Base-by-base conservation (phyloP, 1,140 invertebrate genomes). In the Lordiphosa clarofinis region DNA sequence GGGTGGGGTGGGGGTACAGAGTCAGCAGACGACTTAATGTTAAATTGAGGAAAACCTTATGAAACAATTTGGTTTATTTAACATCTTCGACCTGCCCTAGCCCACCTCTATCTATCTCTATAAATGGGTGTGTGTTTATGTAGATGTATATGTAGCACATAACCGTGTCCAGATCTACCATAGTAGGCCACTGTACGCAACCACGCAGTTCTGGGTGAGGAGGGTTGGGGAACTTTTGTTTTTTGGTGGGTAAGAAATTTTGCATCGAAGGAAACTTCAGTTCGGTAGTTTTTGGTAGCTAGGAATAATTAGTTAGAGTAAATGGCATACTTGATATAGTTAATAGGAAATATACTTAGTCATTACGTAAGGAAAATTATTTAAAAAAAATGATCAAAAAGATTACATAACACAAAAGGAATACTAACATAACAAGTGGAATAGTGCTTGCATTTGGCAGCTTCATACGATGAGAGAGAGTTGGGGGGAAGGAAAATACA, bases 101-200 rank as follows among this genome's bases (percentile, higher is more conserved):
- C 28, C 28, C 28, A 31, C 28, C 28, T 31, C 28, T 31, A 6
- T 7, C 6, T 31, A 5, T 31, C 28, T 52, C 31, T 53, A 37
- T 15, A 31, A 48, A 13, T 49, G 13, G 44, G 12, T 37, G 12
- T 39, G n/a, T 40, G 12, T 46, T 9, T 52, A 2, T 52, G n/a
- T 66, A 21, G 58, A 12, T 50, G 53, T 62, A 44, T 46, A 48
- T 39, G 11, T 54, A 47, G 19, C 36, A 36, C 48, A 50, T 24
- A 38, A 38, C 57, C 33, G 69, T 86, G 87, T 88, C 87, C 87
- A 81, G 73, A 88, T 88, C 87, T 88, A 88, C 87, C 87, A 88
- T 88, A 88, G 87, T 73, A 88, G 87, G 84, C 74, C 86, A 87
- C 87, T 88, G 87, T 88, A 88, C 87, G 87, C 81, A 88, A 87